Percentiles rank a stretch among this genome's conserved stretches.
Conservation (phyloP, 2,113 vertebrate genomes). For the Takifugu bimaculatus region DNA sequence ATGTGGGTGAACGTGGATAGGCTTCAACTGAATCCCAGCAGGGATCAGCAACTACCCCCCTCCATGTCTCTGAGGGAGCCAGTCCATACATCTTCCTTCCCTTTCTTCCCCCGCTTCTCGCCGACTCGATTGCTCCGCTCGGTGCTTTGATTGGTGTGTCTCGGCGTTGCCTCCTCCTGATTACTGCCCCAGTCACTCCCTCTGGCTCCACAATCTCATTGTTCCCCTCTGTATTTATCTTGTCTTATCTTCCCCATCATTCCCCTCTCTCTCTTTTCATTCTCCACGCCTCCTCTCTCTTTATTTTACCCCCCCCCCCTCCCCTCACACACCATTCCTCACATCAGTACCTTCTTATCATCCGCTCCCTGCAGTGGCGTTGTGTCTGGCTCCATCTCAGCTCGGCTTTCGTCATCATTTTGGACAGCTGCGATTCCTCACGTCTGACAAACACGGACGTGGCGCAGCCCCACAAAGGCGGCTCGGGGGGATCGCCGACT, state of each 20-base stretch:
- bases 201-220: constrained; percentile 33
- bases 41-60: constrained; percentile 31
- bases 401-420: constrained; percentile 63
- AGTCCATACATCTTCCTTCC: constrained; percentile 1
- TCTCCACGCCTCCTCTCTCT: constrained; percentile 16
- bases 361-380: constrained; percentile 57
- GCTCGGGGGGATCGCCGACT: constrained; percentile 52
- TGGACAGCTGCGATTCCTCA: constrained; percentile 64
- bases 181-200: constrained; percentile 43
- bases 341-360: constrained; percentile 70
- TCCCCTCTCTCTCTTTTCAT: constrained; percentile 26
- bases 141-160: constrained; percentile 28
- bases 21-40: background rate
- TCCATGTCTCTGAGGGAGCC: constrained; percentile 22
- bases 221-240: constrained; percentile 50
- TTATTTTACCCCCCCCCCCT: constrained; percentile 48
- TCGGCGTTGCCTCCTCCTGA: constrained; percentile 26
- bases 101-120: constrained; percentile 3
- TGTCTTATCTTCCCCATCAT: constrained; percentile 39
- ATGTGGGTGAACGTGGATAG: background rate
- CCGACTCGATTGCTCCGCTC: constrained; percentile 15
- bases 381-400: constrained; percentile 50
- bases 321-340: constrained; percentile 53
- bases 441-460: constrained; percentile 54
- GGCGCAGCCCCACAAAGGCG: constrained; percentile 33